Evolutionary conservation across 2,888 invertebrate species (phyloP).

Genomic region (Cancer borealis): DNA sequence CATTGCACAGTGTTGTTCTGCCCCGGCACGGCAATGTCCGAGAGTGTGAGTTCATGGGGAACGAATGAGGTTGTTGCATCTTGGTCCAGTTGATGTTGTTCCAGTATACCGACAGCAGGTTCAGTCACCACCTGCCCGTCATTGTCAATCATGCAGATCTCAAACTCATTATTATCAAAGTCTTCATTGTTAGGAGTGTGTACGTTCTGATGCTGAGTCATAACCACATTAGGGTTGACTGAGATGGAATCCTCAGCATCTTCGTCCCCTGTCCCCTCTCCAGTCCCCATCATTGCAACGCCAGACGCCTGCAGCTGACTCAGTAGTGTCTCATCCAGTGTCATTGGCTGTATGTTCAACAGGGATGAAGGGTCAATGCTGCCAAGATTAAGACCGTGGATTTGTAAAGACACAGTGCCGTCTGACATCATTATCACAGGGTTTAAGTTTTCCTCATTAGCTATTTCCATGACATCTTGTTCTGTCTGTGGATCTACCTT

Average conservation of each 20-base stretch:
- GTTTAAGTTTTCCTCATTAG: constrained; percentile 64
- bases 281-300: constrained; percentile 64
- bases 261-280: constrained; percentile 67
- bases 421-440: constrained; percentile 71
- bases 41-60: constrained; percentile 61
- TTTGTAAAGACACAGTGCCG: constrained; percentile 66
- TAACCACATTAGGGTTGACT: constrained; percentile 70
- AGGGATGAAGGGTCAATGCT: constrained; percentile 68
- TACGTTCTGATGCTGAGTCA: constrained; percentile 66
- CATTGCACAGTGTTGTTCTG: constrained; percentile 71
- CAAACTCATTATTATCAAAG: constrained; percentile 56
- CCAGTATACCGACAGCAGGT: constrained; percentile 46
- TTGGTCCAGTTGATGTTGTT: constrained; percentile 14
- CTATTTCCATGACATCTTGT: constrained; percentile 68
- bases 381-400: constrained; percentile 62
- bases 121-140: constrained; percentile 53
- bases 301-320: constrained; percentile 69
- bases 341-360: constrained; percentile 68
- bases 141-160: constrained; percentile 69
- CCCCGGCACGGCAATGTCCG: constrained; percentile 65
- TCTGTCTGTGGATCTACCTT: constrained; percentile 39
- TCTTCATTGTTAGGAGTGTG: constrained; percentile 51
- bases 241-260: constrained; percentile 73
- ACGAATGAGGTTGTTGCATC: constrained; percentile 51
- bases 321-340: constrained; percentile 69